Conservation (phyloP, 2,113 vertebrate genomes). For the Pithys albifrons region DNA sequence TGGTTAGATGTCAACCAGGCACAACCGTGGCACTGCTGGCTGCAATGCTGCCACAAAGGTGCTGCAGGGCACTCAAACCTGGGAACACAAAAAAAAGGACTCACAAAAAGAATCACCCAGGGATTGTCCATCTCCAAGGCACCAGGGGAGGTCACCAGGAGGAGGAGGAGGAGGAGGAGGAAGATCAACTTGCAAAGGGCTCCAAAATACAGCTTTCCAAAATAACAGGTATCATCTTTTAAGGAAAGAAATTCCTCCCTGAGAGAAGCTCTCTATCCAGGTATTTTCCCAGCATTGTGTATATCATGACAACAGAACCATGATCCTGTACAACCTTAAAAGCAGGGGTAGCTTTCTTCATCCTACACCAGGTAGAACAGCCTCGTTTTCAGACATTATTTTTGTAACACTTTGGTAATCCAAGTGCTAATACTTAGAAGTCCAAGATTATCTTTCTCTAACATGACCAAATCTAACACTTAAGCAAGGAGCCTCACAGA, state of each 20-base stretch:
- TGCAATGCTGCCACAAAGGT: not conserved
- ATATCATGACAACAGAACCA: not conserved
- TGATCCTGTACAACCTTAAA: not conserved
- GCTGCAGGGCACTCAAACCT: not conserved
- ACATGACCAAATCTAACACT: fast-evolving
- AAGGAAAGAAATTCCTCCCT: not conserved
- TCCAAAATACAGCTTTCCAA: not conserved
- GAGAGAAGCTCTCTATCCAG: not conserved
- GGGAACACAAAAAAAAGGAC: not conserved
- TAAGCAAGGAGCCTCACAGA: not conserved
- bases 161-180: not conserved
- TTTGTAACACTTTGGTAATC: not conserved
- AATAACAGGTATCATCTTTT: not conserved
- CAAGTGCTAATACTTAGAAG: not conserved
- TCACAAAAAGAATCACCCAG: fast-evolving
- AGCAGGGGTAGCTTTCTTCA: not conserved
- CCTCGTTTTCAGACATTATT: not conserved
- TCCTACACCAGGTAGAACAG: not conserved
- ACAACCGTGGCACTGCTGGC: fast-evolving
- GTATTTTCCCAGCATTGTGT: not conserved
- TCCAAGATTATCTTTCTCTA: not conserved
- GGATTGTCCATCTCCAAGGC: not conserved
- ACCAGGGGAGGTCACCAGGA: not conserved
- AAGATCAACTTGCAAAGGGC: not conserved
- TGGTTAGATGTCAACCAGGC: fast-evolving